Percentiles rank a stretch among this genome's conserved stretches.
Conservation (phyloP, 2,797 vertebrate genomes). For the Menidia menidia region DNA sequence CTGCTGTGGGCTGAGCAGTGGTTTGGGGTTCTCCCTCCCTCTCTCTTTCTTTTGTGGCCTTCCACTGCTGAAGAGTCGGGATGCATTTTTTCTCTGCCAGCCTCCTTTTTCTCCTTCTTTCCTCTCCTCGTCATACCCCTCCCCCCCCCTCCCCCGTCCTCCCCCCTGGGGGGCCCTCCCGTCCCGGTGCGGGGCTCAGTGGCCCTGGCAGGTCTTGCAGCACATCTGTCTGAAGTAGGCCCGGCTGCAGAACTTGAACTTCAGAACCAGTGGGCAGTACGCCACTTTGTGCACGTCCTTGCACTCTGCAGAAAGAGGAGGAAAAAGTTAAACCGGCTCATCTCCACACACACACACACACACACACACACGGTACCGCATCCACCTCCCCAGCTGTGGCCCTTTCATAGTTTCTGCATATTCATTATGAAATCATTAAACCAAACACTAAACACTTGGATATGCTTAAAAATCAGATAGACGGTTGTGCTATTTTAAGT, state of each 20-base stretch:
- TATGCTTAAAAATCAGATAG: no score
- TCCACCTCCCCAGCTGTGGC: no score
- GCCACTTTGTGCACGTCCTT: conserved; percentile 99
- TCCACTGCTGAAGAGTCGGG: conserved; percentile 25
- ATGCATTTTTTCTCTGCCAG: conserved; percentile 2
- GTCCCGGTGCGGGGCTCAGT: conserved; percentile 82
- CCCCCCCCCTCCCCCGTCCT: conserved; percentile 55
- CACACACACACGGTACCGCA: no score
- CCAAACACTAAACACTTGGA: no score
- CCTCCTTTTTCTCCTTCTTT: conserved; percentile 34
- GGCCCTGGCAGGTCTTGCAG: conserved; percentile 99
- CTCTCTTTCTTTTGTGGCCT: conserved; percentile 12
- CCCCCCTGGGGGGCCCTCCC: conserved; percentile 16
- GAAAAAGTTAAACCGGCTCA: conserved; percentile 1
- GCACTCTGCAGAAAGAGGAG: conserved; percentile 87
- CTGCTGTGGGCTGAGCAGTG: conserved; percentile 90
- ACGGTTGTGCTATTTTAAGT: no score
- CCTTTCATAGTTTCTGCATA: no score
- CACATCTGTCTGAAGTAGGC: conserved; percentile 99
- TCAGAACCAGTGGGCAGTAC: conserved; percentile 98
- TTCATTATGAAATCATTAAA: no score
- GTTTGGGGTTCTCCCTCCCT: conserved; percentile 79
- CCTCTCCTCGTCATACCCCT: conserved; percentile 44
- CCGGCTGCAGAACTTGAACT: conserved; percentile 99
- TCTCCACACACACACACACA: no score